Evolutionary conservation across 1,140 invertebrate genomes (phyloP).

Genomic region (Cardiocondyla obscurior): DNA sequence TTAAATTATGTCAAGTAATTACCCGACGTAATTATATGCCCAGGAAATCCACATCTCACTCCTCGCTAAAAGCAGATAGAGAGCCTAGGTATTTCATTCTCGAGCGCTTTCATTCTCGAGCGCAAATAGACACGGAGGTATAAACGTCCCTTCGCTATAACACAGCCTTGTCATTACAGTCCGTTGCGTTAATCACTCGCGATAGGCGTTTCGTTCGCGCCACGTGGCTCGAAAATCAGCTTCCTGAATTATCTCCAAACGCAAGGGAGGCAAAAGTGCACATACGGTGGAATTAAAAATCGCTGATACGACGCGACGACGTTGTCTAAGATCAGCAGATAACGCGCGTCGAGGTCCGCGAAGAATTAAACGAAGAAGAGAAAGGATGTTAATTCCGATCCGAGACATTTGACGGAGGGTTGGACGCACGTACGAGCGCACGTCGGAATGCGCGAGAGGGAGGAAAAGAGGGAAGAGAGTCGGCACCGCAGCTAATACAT

Average conservation of each 20-base stretch:
- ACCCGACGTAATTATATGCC: not conserved
- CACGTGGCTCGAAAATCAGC: slow-evolving; percentile 11
- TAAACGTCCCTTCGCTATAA: slow-evolving; percentile 35
- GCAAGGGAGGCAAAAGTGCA: not conserved
- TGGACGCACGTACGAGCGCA: not conserved
- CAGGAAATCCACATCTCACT: not conserved
- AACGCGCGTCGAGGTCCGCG: not conserved
- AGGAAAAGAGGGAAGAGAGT: not conserved
- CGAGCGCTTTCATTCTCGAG: not conserved
- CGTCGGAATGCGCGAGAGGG: slow-evolving; percentile 40
- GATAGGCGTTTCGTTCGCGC: not conserved
- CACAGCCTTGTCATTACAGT: slow-evolving; percentile 29
- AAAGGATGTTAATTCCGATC: slow-evolving; percentile 5
- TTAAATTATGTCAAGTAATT: not conserved
- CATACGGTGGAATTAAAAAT: not conserved
- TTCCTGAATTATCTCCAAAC: slow-evolving; percentile 31
- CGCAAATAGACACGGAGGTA: slow-evolving; percentile 30
- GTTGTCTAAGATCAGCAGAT: not conserved
- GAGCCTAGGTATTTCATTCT: slow-evolving; percentile 22
- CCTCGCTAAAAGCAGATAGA: slow-evolving; percentile 23
- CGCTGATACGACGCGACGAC: not conserved
- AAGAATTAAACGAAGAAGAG: not conserved
- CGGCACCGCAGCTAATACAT: slow-evolving; percentile 65
- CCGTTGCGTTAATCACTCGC: slow-evolving; percentile 35
- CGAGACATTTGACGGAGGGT: not conserved